Evolutionary conservation across 2,888 invertebrate genomes (phyloP).

Genomic region (Malacosoma neustria): DNA sequence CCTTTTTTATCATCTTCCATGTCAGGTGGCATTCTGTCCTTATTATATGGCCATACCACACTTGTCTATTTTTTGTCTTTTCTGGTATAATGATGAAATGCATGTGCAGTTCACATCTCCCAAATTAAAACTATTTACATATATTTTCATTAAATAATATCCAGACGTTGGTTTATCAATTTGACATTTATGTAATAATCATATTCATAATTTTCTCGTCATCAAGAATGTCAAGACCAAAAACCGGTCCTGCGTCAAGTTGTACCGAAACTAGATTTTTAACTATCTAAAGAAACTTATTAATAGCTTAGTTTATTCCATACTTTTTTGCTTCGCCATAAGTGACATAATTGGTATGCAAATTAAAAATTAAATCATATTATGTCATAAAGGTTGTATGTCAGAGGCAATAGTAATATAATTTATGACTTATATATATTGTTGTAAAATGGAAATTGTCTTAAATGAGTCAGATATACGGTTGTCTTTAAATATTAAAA

Average conservation of each 20-base stretch:
- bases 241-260: neutral
- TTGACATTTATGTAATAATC: no score
- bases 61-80: no score
- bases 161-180: no score
- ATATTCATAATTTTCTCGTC: neutral
- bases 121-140: no score
- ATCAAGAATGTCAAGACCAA: neutral
- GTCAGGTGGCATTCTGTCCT: no score
- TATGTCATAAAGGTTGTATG: constrained; percentile 1
- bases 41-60: no score
- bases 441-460: neutral
- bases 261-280: neutral
- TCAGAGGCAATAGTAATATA: neutral
- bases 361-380: constrained; percentile 1
- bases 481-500: neutral
- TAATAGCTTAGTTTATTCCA: neutral
- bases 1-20: no score
- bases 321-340: neutral
- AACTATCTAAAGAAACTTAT: neutral
- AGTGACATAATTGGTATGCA: neutral
- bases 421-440: neutral
- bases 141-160: no score
- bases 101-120: no score
- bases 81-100: no score
- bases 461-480: neutral